Evolutionary conservation across 2,797 vertebrate species (phyloP).

Genomic region (Gymnothorax javanicus): DNA sequence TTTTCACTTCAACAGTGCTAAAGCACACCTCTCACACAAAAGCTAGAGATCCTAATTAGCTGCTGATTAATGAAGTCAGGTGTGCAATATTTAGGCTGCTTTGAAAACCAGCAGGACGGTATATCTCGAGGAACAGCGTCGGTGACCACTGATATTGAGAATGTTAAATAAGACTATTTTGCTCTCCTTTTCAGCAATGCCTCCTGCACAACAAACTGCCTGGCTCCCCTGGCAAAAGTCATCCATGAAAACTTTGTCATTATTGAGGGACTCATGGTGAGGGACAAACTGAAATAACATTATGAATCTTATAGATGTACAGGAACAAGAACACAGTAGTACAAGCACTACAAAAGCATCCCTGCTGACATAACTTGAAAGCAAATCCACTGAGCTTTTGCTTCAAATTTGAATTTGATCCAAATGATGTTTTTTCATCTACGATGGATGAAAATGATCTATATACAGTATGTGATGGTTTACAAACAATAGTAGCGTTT

Average conservation of each 20-base stretch:
- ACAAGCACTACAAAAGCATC: background rate
- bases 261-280: constrained; percentile 93
- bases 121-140: too few relatives aligned
- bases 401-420: background rate
- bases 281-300: constrained; percentile 36
- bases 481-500: background rate
- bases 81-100: too few relatives aligned
- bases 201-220: constrained; percentile 96
- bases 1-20: too few relatives aligned
- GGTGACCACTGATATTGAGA: background rate
- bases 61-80: too few relatives aligned
- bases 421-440: background rate
- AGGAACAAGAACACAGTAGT: background rate
- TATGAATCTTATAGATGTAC: background rate
- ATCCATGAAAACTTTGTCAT: constrained; percentile 93
- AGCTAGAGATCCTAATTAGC: too few relatives aligned
- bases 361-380: background rate
- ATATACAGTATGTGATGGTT: background rate
- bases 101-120: too few relatives aligned
- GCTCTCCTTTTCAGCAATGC: constrained; percentile 79
- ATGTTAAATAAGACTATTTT: background rate
- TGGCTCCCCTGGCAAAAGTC: constrained; percentile 95
- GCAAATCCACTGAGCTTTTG: background rate
- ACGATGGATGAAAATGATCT: background rate
- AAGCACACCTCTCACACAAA: too few relatives aligned